Base-by-base conservation (phyloP, 2,797 vertebrate genomes). In the Merluccius polli region DNA sequence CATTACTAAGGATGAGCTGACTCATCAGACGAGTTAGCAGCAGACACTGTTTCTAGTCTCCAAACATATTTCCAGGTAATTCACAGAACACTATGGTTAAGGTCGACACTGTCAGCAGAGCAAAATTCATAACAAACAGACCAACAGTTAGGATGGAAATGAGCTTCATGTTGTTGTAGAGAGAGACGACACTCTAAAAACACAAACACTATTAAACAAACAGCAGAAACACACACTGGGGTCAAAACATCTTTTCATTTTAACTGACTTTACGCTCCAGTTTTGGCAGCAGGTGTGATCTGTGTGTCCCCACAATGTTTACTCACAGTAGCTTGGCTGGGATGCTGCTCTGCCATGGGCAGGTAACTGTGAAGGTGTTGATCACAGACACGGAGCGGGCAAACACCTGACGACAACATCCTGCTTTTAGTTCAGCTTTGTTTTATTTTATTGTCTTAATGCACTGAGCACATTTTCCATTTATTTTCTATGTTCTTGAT, bases 301-400 rank as follows among this genome's bases (percentile, higher is more conserved):
- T 63, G 52, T 12, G 24, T n/a, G 27, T 63, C 52, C 52, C 52
- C 6, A 12, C 12, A 59, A 73, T 82, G 83, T 91, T 90, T 76
- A 83, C 87, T 91, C 87, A 89, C 89, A 89, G 89, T 90, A 87
- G 80, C 79, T 84, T 83, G 70, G 78, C 87, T 83, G 73, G 52
- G 81, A 81, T 83, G 81, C 87, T 85, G 81, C 84, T 81, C 85
- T 81, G 88, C 89, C 90, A 87, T 90, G 87, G 86, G 90, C 89
- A 90, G 89, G 88, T 86, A 90, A 91, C 87, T 92, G 90, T 90
- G 89, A 91, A 91, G 77, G 82, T 88, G 88, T 90, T 91, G 88
- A 90, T 90, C 90, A 87, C 87, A 90, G 78, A 81, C 80, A 84
- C 79, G 36, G 78, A 87, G 75, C 81, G 81, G 85, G 86, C 84